A percentile compares a stretch with the other conserved stretches of the same genome.
These are phyloP conservation scores for Takifugu flavidus DNA, from an alignment of 2,113 vertebrate genomes.

Conservation along the genomic window DNA sequence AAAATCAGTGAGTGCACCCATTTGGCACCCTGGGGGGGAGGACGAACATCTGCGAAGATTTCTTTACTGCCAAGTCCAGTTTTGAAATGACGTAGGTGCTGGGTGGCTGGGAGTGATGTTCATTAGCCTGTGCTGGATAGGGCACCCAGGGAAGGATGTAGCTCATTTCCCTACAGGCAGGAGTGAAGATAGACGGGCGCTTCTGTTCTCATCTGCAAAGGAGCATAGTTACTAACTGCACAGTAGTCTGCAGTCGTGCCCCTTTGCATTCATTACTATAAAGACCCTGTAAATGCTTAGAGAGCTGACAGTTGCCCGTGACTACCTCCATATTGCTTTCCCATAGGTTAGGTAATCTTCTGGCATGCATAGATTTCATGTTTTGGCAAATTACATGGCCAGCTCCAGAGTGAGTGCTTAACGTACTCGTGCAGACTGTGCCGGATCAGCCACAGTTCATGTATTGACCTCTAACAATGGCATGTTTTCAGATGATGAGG, in stretches of 20 bases:
- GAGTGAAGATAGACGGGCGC: neutral
- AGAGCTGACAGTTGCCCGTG: neutral
- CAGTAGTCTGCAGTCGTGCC: neutral
- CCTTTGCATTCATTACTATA: neutral
- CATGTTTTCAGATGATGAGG: conserved; percentile 20
- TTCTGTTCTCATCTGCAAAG: conserved; percentile 9
- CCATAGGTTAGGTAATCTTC: conserved; percentile 1
- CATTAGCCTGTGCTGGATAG: conserved; percentile 39
- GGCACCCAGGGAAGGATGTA: conserved; percentile 35
- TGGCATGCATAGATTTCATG: conserved; percentile 2
- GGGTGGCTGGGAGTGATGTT: conserved; percentile 22
- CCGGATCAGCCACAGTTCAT: conserved; percentile 18
- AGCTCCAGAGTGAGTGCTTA: conserved; percentile 31
- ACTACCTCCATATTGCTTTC: conserved; percentile 1
- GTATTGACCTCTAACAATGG: conserved; percentile 36
- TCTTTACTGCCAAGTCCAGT: conserved; percentile 35
- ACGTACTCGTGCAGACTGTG: conserved; percentile 10
- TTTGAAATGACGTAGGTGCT: conserved; percentile 32
- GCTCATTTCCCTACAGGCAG: conserved; percentile 50
- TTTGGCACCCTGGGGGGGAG: conserved; percentile 24
- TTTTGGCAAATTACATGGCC: conserved; percentile 5
- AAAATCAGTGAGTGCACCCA: conserved; percentile 29
- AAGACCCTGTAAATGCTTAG: neutral
- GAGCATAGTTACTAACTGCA: neutral
- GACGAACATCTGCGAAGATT: conserved; percentile 31